Evolutionary conservation across 2,113 vertebrate genomes (phyloP).

Genomic region (Panthera tigris): DNA sequence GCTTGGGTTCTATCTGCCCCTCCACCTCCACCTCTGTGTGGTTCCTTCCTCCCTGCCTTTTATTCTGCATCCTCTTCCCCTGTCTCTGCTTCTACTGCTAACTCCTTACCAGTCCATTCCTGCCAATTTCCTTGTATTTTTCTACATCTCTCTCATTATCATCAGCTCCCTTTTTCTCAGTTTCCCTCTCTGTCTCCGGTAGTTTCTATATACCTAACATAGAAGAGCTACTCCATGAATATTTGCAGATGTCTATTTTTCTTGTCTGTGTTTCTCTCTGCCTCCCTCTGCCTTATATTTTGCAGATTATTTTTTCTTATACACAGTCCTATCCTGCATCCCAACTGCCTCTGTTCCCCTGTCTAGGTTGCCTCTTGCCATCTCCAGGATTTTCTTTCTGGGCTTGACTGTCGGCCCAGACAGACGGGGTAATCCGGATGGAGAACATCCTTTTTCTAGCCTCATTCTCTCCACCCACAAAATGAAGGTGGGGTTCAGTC

Average conservation of each 20-base stretch:
- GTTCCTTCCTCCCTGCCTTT: no score
- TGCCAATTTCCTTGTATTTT: neutral
- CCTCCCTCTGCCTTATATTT: neutral
- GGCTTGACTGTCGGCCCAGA: neutral
- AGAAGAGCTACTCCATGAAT: neutral
- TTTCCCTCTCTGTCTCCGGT: neutral
- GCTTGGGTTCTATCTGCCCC: fast-evolving
- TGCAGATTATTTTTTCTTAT: no score
- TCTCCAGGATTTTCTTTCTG: neutral
- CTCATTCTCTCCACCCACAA: neutral
- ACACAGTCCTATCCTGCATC: neutral
- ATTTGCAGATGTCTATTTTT: neutral
- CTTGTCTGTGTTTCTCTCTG: neutral
- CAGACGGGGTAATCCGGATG: neutral
- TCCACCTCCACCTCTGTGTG: neutral
- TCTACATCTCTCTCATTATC: neutral
- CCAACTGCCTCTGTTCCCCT: neutral
- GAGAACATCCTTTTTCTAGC: neutral
- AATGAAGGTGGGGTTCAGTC: neutral
- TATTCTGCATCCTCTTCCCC: neutral
- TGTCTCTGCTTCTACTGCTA: neutral
- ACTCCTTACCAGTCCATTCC: neutral
- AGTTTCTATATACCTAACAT: neutral
- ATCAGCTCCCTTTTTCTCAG: neutral
- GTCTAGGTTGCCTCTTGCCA: neutral